Conservation (phyloP, 2,888 invertebrate species). For the Pocota personata region DNA sequence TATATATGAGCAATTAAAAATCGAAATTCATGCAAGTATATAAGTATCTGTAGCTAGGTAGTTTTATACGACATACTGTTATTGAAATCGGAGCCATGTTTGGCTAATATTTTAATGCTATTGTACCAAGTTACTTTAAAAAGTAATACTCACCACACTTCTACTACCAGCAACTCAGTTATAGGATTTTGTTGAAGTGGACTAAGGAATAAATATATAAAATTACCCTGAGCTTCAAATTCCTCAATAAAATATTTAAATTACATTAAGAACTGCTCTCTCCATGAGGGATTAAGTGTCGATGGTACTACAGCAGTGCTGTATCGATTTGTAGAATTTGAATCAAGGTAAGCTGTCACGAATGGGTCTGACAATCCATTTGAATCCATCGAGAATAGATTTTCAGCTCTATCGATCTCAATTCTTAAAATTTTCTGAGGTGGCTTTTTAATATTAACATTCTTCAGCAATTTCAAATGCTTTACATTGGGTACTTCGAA, state of each 20-base stretch:
- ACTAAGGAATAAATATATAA: neutral
- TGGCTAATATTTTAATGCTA: too few species aligned
- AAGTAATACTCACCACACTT: slow-evolving; percentile 18
- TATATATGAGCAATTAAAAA: too few species aligned
- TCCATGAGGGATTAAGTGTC: slow-evolving; percentile 32
- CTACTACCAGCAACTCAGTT: neutral
- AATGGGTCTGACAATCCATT: slow-evolving; percentile 27
- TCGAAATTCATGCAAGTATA: too few species aligned
- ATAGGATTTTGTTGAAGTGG: slow-evolving; percentile 1
- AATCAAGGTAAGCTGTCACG: slow-evolving; percentile 4
- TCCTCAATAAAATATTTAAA: too few species aligned
- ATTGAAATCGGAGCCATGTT: too few species aligned
- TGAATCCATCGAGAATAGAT: slow-evolving; percentile 6
- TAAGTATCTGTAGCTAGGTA: too few species aligned
- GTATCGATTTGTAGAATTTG: neutral
- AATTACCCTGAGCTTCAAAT: neutral
- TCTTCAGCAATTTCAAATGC: neutral
- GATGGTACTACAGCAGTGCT: slow-evolving; percentile 2
- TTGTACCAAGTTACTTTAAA: too few species aligned
- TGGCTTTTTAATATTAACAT: neutral
- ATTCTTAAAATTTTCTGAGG: neutral
- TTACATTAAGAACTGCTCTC: slow-evolving; percentile 20
- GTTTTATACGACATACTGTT: too few species aligned
- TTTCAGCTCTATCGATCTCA: slow-evolving; percentile 10
- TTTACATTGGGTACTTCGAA: neutral